Evolutionary conservation across 2,113 vertebrate genomes (phyloP).

Genomic region (Amphilophus citrinellus): DNA sequence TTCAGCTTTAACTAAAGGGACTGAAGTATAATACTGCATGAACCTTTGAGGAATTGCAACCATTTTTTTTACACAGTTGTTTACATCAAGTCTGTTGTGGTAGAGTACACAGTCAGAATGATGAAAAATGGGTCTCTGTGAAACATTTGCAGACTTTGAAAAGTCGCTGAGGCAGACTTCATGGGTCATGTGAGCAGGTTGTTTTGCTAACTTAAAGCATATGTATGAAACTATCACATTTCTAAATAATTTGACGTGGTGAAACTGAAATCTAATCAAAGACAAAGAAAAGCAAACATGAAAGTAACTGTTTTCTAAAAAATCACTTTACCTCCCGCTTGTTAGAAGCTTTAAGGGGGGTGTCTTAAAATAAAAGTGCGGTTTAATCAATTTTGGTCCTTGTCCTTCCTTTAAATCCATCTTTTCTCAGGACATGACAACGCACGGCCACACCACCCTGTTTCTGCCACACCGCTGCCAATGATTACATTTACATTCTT

Average conservation of each 20-base stretch:
- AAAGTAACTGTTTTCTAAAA: neutral
- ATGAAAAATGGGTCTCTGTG: neutral
- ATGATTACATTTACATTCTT: neutral
- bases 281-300: neutral
- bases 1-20: neutral
- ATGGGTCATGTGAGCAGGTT: neutral
- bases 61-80: neutral
- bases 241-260: too few relatives aligned
- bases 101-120: too few relatives aligned
- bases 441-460: neutral
- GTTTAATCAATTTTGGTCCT: neutral
- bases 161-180: neutral
- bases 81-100: too few relatives aligned
- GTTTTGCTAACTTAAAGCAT: neutral
- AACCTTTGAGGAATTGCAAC: rapidly evolving
- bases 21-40: neutral
- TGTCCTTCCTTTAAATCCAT: neutral
- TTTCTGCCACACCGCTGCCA: neutral
- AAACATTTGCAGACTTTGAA: neutral
- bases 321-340: neutral
- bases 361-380: neutral
- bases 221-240: too few relatives aligned
- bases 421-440: neutral
- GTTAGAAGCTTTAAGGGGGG: neutral
- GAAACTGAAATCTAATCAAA: neutral